Conservation (phyloP, 1,140 invertebrate species). For the Nautilus pompilius region DNA sequence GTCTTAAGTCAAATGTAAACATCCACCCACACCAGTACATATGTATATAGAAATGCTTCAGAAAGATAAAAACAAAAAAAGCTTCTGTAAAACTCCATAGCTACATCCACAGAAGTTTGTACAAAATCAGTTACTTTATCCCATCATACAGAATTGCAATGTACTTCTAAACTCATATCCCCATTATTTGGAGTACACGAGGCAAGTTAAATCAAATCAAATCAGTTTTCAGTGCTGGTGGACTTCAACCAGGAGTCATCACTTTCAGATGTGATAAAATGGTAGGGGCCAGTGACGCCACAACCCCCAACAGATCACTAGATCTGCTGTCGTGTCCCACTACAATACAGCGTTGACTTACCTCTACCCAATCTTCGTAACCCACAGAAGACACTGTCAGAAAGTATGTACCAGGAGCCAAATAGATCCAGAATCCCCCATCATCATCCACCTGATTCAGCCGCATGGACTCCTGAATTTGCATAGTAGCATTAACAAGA, state of each 20-base stretch:
- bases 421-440: slow-evolving; percentile 89
- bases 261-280: not conserved
- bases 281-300: not conserved
- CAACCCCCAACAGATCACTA: not conserved
- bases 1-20: no score
- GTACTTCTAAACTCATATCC: not conserved
- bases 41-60: no score
- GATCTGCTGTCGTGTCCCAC: not conserved
- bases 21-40: no score
- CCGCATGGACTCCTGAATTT: slow-evolving; percentile 58
- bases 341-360: slow-evolving; percentile 6
- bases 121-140: no score
- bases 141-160: no score
- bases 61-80: no score
- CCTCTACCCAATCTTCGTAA: slow-evolving; percentile 17
- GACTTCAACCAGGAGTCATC: not conserved
- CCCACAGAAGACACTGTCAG: slow-evolving; percentile 21
- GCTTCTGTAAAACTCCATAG: no score
- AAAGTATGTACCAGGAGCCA: slow-evolving; percentile 79
- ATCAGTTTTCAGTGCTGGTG: not conserved
- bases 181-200: not conserved
- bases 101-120: no score
- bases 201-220: not conserved
- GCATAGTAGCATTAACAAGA: slow-evolving; percentile 71
- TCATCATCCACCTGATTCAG: slow-evolving; percentile 19